Evolutionary conservation across 2,888 invertebrate genomes (phyloP), one percentile per base, ranked within the genome.

Genomic region (Sthenelais limicola): DNA sequence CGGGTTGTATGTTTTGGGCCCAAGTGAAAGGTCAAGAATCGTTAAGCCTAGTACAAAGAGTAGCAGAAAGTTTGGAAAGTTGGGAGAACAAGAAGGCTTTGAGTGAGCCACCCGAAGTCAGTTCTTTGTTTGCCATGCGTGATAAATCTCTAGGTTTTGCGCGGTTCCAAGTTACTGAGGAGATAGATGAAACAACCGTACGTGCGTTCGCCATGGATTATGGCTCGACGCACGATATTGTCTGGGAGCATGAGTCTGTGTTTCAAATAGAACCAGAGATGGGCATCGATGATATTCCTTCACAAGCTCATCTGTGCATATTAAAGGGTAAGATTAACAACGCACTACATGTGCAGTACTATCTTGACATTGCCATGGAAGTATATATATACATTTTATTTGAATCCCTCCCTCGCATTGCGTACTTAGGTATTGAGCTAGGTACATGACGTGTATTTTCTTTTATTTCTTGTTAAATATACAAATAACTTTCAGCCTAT

Each of bases 1-100:
- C 75, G 30, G 81, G 81, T 18, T 75, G 77, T 21, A 75, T 78
- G 28, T 80, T 82, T 71, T 81, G 79, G 78, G 79, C 78, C 9
- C 79, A 78, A 38, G 67, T 80, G 26, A 80, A 80, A 32, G 78
- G 62, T 7, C 24, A 79, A 51, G 71, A 76, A 3, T 74, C 72
- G 21, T 77, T 81, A n/a, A 54, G 75, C 67, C 75, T 68, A 21
- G 78, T 77, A 12, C 68, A 71, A 15, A 54, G 71, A 12, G 72
- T 81, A 28, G 77, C 35, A 15, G 5, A 4, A 4, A 5, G 15
- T 9, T 43, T 62, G 12, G 9, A 7, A 15, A 43, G 26, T 21
- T 38, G 18, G n/a, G 38, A 35, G 5, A 4, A 35, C 3, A 62
- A 62, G 38, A 3, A 9, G 5, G 9, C 2, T 4, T 35, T 62